These are phyloP conservation scores for Arctocebus calabarensis DNA, from an alignment of 2,797 vertebrate species.

Conservation along the genomic window DNA sequence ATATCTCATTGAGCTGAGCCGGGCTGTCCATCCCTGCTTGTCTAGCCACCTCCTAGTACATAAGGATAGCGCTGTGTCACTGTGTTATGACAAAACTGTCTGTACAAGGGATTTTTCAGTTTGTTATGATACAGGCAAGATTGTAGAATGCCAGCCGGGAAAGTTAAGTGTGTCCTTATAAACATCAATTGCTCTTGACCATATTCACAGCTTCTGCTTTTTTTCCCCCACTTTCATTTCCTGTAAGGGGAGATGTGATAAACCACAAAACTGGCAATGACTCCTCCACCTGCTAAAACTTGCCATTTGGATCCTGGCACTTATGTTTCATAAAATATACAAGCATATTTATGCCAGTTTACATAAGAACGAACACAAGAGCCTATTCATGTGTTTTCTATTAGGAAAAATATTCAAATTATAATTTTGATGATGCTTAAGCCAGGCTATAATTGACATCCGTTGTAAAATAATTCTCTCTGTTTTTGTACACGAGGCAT, in stretches of 20 bases:
- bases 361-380: conserved; percentile 10
- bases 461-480: neutral
- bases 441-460: neutral
- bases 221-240: conserved; percentile 61
- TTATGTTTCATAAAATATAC: conserved; percentile 59
- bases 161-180: conserved; percentile 38
- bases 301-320: conserved; percentile 62
- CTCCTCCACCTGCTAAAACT: conserved; percentile 68
- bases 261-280: conserved; percentile 57
- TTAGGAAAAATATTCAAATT: conserved; percentile 35
- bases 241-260: conserved; percentile 69
- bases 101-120: conserved; percentile 11
- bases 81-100: neutral
- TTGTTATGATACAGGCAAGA: conserved; percentile 58
- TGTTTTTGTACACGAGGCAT: neutral
- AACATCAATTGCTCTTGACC: conserved; percentile 66
- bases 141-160: conserved; percentile 56
- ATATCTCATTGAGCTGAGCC: neutral
- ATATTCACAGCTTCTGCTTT: conserved; percentile 56
- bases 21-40: neutral
- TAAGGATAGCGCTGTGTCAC: neutral
- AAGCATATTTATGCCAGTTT: conserved; percentile 16
- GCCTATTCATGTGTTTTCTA: conserved; percentile 15
- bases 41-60: neutral
- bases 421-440: neutral